Evolutionary conservation across 2,113 vertebrate genomes (phyloP).

Genomic region (Erythrocercus mccallii): DNA sequence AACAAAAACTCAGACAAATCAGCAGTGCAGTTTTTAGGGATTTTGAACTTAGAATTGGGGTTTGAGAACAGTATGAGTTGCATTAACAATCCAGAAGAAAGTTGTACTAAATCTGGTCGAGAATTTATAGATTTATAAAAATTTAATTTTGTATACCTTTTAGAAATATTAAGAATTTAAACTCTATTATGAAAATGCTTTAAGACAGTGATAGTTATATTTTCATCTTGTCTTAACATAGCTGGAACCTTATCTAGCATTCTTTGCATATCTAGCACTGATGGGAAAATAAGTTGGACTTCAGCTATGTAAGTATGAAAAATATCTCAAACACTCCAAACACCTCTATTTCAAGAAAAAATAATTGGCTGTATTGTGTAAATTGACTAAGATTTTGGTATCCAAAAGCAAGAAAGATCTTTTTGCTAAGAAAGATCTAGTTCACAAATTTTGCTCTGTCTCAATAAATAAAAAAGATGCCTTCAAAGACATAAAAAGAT

Average conservation of each 20-base stretch:
- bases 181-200: not conserved
- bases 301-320: not conserved
- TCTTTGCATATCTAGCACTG: not conserved
- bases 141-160: not conserved
- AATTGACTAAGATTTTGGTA: not conserved
- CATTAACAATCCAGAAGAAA: not conserved
- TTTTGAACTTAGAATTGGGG: not conserved
- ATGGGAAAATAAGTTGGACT: not conserved
- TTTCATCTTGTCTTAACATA: not conserved
- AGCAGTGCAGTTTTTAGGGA: not conserved
- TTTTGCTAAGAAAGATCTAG: not conserved
- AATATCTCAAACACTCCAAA: not conserved
- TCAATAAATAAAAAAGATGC: not conserved
- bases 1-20: not conserved
- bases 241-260: not conserved
- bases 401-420: not conserved
- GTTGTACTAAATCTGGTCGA: not conserved
- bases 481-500: not conserved
- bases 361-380: not conserved
- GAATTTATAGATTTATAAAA: not conserved
- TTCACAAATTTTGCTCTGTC: not conserved
- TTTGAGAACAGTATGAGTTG: not conserved
- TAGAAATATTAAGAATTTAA: not conserved
- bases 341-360: not conserved
- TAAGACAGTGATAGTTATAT: not conserved